Evolutionary conservation across 2,888 invertebrate species (phyloP), one percentile per base, ranked within the genome.

Genomic region (Hirtodrosophila alboralis): DNA sequence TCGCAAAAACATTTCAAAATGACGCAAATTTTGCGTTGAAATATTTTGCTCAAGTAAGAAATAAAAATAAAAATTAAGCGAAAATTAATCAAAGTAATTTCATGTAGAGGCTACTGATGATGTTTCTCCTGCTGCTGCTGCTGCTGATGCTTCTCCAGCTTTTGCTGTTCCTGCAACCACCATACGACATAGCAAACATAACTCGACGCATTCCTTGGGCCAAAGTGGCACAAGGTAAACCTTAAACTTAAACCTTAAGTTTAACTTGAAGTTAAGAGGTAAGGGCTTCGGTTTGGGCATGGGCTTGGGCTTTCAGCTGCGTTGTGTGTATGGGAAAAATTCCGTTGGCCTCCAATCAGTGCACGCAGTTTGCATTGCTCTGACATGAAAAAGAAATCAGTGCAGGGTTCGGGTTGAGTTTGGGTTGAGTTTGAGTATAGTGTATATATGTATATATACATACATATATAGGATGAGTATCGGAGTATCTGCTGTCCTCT

Each of bases 301-400:
- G 18, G 2, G 18, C 4, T 2, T 18, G 18, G 2, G 18, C 4
- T 2, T 18, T 2, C 2, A 4, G 18, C n/a, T 7, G 26, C 27
- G 21, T 43, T 52, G 49, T 38, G 58, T 53, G 77, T 84, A 85
- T 83, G 86, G 86, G 83, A 86, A 84, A 86, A 86, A 86, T 86
- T 81, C 84, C 83, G 56, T 61, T 81, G 81, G 75, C 69, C 71
- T 86, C 81, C 84, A 86, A 84, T 86, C 84, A 84, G 83, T 71
- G 74, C 68, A 71, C 78, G 69, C 75, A 58, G 78, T 65, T 77
- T 80, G 81, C 84, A 77, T 84, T 79, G 78, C 69, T 72, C 68
- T 71, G 86, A 87, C 86, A 87, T 83, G 80, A 77, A 84, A 87
- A 83, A 84, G 84, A 87, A 87, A 87, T 87, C 87, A 88, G 88